Evolutionary conservation across 2,113 vertebrate genomes (phyloP), one percentile per base, ranked within the genome.

Genomic region (Ondatra zibethicus): DNA sequence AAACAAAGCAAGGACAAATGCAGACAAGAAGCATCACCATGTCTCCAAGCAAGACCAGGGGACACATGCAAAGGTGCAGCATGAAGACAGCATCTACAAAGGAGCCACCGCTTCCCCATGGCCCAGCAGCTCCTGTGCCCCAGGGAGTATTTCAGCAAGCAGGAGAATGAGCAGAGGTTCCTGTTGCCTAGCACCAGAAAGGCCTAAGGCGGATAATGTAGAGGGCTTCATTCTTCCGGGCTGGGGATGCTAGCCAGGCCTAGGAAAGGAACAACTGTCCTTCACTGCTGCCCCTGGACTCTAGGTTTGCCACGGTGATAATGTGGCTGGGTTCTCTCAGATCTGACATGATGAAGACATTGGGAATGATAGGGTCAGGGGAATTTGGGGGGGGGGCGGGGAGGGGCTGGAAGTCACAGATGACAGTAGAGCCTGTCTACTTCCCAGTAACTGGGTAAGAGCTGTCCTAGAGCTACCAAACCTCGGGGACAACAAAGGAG

Each of bases 81-180:
- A 98, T 99, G 99, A 99, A 99, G 99, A 99, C 99, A 98, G 98
- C 99, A 0, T 99, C 99, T 99, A 99, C 99, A 99, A 99, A 99
- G 99, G 99, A 99, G 99, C 98, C 97, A 73, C 21, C 1, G 0
- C 42, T 78, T 85, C 90, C 77, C 96, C 55, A 84, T 86, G 97
- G 89, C 92, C 96, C 96, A 61, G 89, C 91, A 95, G 95, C 86
- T 14, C 61, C 45, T 16, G 75, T 23, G 1, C 58, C 96, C 96
- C 88, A 23, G 39, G 92, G 55, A 63, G 61, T 89, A 78, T 88
- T 76, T 81, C 86, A 93, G 87, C 94, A 97, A 94, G 97, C 96
- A 91, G 89, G 87, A 91, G 76, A 72, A 89, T 36, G 52, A 95
- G 93, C 76, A 33, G 84, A 72, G 92, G 88, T 87, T 73, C 90